These are phyloP conservation scores for Geodia barretti DNA, from an alignment of 37 sponge, comb jelly and placozoan species.

Conservation along the genomic window DNA sequence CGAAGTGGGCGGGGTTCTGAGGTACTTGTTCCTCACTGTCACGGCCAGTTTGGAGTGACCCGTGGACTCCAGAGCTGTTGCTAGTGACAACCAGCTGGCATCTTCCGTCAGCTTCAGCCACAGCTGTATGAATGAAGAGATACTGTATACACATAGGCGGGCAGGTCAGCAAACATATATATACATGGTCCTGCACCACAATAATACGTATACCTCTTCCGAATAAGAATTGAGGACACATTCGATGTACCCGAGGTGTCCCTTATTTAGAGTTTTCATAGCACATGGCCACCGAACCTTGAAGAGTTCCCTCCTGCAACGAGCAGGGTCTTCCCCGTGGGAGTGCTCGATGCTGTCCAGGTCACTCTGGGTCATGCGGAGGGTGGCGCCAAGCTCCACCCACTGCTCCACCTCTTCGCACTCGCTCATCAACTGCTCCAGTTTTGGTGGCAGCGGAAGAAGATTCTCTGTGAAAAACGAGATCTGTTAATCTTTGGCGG, in stretches of 20 bases:
- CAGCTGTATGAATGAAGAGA: no score
- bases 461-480: no score
- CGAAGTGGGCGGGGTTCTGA: neutral
- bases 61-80: constrained; percentile 4
- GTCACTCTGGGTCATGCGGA: constrained; percentile 1
- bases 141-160: no score
- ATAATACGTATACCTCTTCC: no score
- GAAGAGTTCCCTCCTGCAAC: constrained; percentile 15
- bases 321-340: constrained; percentile 5
- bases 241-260: no score
- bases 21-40: constrained; percentile 11
- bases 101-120: constrained; percentile 29
- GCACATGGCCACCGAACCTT: no score
- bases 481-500: no score
- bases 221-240: no score
- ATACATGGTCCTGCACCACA: no score
- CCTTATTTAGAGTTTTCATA: no score
- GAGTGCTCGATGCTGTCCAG: constrained; percentile 21
- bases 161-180: no score
- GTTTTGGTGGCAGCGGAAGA: neutral
- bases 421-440: constrained; percentile 26
- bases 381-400: constrained; percentile 27
- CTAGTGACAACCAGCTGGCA: constrained; percentile 17
- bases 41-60: constrained; percentile 11
- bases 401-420: constrained; percentile 18